Evolutionary conservation across 2,888 invertebrate genomes (phyloP).

Genomic region (Papilio demoleus): DNA sequence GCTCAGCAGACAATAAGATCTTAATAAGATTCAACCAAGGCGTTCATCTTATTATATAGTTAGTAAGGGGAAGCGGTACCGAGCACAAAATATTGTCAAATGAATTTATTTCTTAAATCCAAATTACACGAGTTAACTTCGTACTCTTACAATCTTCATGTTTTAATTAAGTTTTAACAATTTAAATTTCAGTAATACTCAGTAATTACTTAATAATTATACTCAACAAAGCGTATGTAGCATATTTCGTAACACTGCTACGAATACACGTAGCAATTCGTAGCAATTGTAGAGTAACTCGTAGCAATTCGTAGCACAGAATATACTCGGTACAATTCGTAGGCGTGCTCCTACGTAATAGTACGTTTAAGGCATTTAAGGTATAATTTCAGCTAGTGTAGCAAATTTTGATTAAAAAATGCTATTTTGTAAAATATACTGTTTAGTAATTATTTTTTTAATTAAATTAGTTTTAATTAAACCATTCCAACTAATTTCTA

Average conservation of each 20-base stretch:
- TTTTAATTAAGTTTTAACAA: constrained; percentile 1
- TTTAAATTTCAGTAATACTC: not conserved
- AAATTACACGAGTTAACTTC: constrained; percentile 14
- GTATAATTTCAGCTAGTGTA: not conserved
- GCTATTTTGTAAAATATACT: too few relatives aligned
- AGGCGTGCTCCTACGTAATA: not conserved
- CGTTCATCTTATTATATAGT: constrained; percentile 24
- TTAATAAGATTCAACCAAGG: constrained; percentile 23
- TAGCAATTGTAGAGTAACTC: not conserved
- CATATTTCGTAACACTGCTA: not conserved
- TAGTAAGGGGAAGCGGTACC: constrained; percentile 8
- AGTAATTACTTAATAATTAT: not conserved
- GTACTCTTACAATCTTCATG: not conserved
- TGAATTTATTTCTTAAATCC: constrained; percentile 11
- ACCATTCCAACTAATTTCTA: too few relatives aligned
- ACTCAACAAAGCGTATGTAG: not conserved
- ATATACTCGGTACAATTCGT: not conserved
- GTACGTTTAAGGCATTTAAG: too few relatives aligned
- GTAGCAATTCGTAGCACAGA: not conserved
- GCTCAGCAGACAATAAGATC: constrained; percentile 23
- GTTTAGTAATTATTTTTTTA: too few relatives aligned
- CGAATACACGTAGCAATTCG: not conserved
- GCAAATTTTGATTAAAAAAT: too few relatives aligned
- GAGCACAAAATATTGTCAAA: constrained; percentile 9
- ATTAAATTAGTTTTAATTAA: too few relatives aligned